phyloP scores from a whole-genome alignment of 2,113 vertebrate species.

The Zosterops lateralis region DNA sequence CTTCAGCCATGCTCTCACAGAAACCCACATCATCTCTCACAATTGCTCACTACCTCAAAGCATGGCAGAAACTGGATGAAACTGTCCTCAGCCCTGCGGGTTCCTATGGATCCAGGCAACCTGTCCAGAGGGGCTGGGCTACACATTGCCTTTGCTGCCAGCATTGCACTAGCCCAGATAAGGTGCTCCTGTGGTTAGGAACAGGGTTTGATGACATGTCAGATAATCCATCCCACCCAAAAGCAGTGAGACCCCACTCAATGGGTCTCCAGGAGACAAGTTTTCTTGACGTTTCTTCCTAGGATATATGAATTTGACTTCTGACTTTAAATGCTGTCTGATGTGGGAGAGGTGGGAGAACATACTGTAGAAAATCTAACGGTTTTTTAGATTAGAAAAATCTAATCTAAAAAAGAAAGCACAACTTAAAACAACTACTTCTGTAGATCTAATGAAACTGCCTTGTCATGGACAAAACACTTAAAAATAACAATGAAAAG shows the following conservation, averaged over 20 bases:
- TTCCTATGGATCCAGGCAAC: background rate
- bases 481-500: constrained; percentile 53
- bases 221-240: background rate
- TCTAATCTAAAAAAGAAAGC: background rate
- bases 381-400: no score
- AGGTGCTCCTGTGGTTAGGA: background rate
- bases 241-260: background rate
- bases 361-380: background rate
- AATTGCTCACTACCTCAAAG: background rate
- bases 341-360: background rate
- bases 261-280: background rate
- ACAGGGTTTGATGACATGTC: background rate
- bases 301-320: background rate
- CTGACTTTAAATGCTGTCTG: background rate
- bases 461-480: constrained; percentile 64
- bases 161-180: background rate
- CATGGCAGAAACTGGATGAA: background rate
- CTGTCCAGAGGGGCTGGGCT: background rate
- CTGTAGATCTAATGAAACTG: constrained; percentile 50
- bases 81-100: rapidly evolving
- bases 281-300: background rate
- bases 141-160: background rate
- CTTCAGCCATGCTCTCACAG: background rate
- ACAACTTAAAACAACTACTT: constrained; percentile 32
- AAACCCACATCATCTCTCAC: background rate